A percentile compares a stretch with the other conserved stretches of the same genome.
These are phyloP conservation scores for Gisinianus flammeolus DNA, from an alignment of 2,888 invertebrate species.

Conservation along the genomic window DNA sequence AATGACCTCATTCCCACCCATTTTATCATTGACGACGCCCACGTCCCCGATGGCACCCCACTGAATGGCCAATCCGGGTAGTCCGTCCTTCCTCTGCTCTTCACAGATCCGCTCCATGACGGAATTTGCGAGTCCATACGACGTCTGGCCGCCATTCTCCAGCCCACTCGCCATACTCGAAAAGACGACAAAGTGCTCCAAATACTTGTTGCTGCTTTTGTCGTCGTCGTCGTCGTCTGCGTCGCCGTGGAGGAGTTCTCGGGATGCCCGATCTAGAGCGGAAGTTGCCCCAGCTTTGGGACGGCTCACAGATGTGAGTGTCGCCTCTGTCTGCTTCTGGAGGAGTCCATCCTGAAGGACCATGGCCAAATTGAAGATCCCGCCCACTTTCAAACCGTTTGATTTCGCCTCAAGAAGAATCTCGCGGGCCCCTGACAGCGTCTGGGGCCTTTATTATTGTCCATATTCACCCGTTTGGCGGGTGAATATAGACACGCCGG, in stretches of 20 bases:
- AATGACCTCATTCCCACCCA: conserved; percentile 80
- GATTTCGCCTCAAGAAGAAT: too few species aligned
- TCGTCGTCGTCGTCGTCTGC: too few species aligned
- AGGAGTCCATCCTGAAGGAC: conserved; percentile 66
- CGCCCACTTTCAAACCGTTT: conserved; percentile 61
- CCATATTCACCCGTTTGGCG: conserved; percentile 62
- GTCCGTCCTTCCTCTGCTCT: too few species aligned
- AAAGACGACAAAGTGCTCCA: conserved; percentile 65
- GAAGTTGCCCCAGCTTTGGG: conserved; percentile 66
- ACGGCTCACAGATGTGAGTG: conserved; percentile 62
- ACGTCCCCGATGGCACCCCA: too few species aligned
- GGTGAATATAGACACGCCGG: conserved; percentile 66
- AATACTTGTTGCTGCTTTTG: conserved; percentile 61
- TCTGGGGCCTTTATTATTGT: conserved; percentile 60
- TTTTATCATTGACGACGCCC: conserved; percentile 70
- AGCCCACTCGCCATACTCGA: too few species aligned
- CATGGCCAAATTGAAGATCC: too few species aligned
- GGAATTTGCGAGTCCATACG: too few species aligned
- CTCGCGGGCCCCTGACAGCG: conserved; percentile 59
- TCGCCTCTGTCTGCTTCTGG: conserved; percentile 63
- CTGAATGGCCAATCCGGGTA: too few species aligned
- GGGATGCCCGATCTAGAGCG: conserved; percentile 66
- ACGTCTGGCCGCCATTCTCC: too few species aligned
- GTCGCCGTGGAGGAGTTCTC: too few species aligned
- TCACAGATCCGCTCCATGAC: too few species aligned